phyloP scores from a whole-genome alignment of 2,888 invertebrate species.

The Allacma fusca region DNA sequence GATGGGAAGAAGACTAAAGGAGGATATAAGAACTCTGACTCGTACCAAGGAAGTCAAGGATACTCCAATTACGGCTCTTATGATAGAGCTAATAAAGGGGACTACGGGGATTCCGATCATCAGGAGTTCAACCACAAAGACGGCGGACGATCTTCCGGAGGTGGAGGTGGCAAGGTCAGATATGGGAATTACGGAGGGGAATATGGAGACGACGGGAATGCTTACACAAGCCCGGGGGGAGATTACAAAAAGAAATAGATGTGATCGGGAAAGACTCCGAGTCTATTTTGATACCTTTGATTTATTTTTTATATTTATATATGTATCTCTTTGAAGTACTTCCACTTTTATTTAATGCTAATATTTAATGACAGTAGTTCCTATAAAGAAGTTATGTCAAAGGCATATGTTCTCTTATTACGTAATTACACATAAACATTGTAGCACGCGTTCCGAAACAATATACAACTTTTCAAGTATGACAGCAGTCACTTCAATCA shows the following conservation, averaged over 20 bases:
- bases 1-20: slow-evolving; percentile 42
- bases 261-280: no score
- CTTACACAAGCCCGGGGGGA: slow-evolving; percentile 37
- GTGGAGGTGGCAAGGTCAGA: background rate
- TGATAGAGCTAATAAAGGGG: slow-evolving; percentile 42
- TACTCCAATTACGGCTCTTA: slow-evolving; percentile 41
- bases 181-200: slow-evolving; percentile 35
- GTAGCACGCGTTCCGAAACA: no score
- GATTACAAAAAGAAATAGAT: slow-evolving; percentile 30
- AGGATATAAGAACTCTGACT: slow-evolving; percentile 40
- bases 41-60: slow-evolving; percentile 42
- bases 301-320: no score
- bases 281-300: no score
- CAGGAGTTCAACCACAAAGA: slow-evolving; percentile 38
- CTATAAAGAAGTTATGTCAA: no score
- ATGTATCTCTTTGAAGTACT: no score
- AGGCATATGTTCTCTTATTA: no score
- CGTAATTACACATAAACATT: no score
- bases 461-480: no score
- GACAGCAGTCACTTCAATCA: no score
- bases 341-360: no score
- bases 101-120: slow-evolving; percentile 44
- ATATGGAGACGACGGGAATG: slow-evolving; percentile 40
- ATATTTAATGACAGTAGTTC: no score
- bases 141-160: slow-evolving; percentile 31